Evolutionary conservation across 1,140 invertebrate species (phyloP).

Genomic region (Lethrus apterus): DNA sequence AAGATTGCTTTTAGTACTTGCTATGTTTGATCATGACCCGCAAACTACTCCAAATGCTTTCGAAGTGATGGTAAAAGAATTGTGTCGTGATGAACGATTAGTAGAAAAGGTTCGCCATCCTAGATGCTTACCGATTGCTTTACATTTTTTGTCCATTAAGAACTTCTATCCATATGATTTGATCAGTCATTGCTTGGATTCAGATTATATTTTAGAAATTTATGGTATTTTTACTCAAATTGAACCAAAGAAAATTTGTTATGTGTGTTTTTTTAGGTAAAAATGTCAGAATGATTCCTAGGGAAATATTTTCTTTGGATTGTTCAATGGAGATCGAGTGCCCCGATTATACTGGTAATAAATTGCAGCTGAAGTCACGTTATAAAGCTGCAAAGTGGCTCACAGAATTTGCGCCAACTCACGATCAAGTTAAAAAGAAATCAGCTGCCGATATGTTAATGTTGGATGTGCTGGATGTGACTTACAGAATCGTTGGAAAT

Average conservation of each 20-base stretch:
- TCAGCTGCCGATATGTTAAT: constrained; percentile 42
- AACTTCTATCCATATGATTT: constrained; percentile 47
- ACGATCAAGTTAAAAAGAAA: constrained; percentile 40
- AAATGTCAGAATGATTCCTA: constrained; percentile 29
- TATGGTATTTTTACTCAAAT: constrained; percentile 36
- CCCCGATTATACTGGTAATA: constrained; percentile 48
- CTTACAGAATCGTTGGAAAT: constrained; percentile 36
- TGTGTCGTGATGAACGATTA: constrained; percentile 41
- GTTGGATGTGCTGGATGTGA: constrained; percentile 39
- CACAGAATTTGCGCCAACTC: constrained; percentile 41
- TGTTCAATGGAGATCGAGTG: constrained; percentile 48
- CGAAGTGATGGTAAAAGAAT: constrained; percentile 40
- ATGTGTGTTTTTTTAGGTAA: constrained; percentile 30
- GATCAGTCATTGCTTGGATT: constrained; percentile 40
- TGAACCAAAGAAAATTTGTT: constrained; percentile 23
- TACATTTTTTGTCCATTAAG: constrained; percentile 44
- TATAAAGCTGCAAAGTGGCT: constrained; percentile 42
- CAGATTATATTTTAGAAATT: constrained; percentile 39
- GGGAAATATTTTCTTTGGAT: constrained; percentile 50
- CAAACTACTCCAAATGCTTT: constrained; percentile 40
- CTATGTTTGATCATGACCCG: constrained; percentile 44
- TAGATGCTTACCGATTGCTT: constrained; percentile 38
- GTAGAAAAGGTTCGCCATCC: constrained; percentile 44
- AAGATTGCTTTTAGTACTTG: constrained; percentile 46
- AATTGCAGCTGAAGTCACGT: constrained; percentile 37